Evolutionary conservation across 2,113 vertebrate species (phyloP).

Genomic region (Polyodon spathula): DNA sequence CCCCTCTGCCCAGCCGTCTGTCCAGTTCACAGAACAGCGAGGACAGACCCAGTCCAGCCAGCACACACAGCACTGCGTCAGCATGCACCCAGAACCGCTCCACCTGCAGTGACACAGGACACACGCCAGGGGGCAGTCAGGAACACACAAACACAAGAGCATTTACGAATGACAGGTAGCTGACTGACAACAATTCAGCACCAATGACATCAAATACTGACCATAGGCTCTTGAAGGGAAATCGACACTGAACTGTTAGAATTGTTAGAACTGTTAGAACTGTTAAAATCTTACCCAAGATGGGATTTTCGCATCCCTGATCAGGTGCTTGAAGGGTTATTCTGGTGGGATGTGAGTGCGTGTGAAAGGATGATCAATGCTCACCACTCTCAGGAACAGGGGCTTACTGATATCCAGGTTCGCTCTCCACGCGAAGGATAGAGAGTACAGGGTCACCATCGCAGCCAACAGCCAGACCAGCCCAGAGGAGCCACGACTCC

Average conservation of each 20-base stretch:
- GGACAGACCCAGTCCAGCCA: constrained; percentile 76
- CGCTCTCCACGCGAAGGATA: constrained; percentile 94
- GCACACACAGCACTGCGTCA: constrained; percentile 72
- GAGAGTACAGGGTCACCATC: constrained; percentile 80
- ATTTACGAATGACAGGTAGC: no score
- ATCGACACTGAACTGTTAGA: no score
- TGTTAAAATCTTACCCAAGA: no score
- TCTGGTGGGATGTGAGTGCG: no score
- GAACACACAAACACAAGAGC: background rate
- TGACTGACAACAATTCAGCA: no score
- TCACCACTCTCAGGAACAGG: constrained; percentile 87
- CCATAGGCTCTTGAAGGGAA: no score
- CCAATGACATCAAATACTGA: no score
- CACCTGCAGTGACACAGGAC: constrained; percentile 56
- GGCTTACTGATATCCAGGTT: constrained; percentile 89
- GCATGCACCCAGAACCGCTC: constrained; percentile 96
- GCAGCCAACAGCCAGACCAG: constrained; percentile 65
- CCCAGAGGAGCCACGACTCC: constrained; percentile 39
- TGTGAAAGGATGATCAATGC: no score
- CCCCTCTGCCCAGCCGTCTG: constrained; percentile 35
- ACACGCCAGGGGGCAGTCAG: constrained; percentile 5
- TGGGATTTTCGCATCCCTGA: no score
- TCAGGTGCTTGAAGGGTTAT: no score
- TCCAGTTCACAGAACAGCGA: constrained; percentile 35
- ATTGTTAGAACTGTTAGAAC: no score